Base-by-base conservation (phyloP, 1,140 invertebrate species). In the Cephus cinctus region DNA sequence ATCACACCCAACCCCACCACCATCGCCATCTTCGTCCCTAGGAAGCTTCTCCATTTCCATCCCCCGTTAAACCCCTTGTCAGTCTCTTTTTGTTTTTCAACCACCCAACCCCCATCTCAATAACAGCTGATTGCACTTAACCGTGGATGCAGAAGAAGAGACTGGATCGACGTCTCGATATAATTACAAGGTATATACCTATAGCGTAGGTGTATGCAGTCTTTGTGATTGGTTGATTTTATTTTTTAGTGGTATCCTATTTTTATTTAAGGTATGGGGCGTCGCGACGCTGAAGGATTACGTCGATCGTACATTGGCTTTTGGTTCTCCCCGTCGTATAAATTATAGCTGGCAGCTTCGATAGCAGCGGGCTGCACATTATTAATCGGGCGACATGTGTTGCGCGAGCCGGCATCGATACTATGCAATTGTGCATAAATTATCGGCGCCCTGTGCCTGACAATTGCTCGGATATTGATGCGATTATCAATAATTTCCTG, bases 401-500 rank as follows among this genome's bases (percentile, higher is more conserved):
- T 47, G 58, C 57, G 54, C 49, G 50, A 34, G 43, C 32, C 49
- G 43, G 52, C 56, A 66, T 65, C 63, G 64, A 72, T 70, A 62
- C 66, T 51, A 49, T 52, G 55, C 63, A 63, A 70, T 72, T 68
- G 55, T 61, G 52, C 62, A 65, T 69, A 65, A 69, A 67, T 72
- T 65, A 71, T 69, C 57, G 50, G 51, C 43, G 44, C 50, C 20
- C 53, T 47, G 57, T 43, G 55, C 40, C 63, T 62, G 68, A 69
- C 62, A 62, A 69, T 71, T 57, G 52, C 62, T 51, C 57, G 61
- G 54, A 70, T 72, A 72, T 73, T 71, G 67, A 73, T 66, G 63
- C 56, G 61, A 71, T 69, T 70, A 69, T 71, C 68, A 69, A 72
- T 73, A 69, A 71, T 68, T 69, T 60, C 59, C 58, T 31, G 30